A percentile compares a stretch with the other conserved stretches of the same genome.
Evolutionary conservation across 2,113 vertebrate genomes (phyloP).

Genomic region (Sturnira hondurensis): DNA sequence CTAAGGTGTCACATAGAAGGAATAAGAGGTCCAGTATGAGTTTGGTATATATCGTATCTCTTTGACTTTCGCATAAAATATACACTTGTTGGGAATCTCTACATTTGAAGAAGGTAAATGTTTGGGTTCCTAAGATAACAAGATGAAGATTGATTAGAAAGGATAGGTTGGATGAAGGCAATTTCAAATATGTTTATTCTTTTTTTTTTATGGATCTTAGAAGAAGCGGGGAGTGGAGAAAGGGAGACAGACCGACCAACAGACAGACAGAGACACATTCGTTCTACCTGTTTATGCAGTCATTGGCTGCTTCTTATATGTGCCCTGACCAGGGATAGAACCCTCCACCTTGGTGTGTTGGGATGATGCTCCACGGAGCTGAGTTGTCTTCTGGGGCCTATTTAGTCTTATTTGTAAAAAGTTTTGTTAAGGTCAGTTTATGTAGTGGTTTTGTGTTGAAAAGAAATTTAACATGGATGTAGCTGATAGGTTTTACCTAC

Average conservation of each 20-base stretch:
- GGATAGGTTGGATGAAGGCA: not conserved
- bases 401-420: not conserved
- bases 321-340: no score
- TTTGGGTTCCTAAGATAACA: conserved; percentile 3
- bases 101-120: conserved; percentile 21
- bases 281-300: no score
- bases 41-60: not conserved
- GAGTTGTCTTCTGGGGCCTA: no score
- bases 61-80: not conserved
- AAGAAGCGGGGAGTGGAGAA: no score
- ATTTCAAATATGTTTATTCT: conserved; percentile 2
- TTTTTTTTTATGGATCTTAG: not conserved
- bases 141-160: not conserved
- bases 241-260: no score
- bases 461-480: not conserved
- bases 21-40: not conserved
- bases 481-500: not conserved
- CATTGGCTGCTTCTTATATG: no score
- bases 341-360: no score
- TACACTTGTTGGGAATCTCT: not conserved
- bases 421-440: not conserved
- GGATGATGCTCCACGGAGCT: no score
- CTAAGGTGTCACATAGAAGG: not conserved
- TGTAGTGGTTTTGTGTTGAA: not conserved
- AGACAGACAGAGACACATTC: no score